Evolutionary conservation across 2,797 vertebrate species (phyloP), one percentile per base, ranked within the genome.

Genomic region (Acanthopagrus latus): DNA sequence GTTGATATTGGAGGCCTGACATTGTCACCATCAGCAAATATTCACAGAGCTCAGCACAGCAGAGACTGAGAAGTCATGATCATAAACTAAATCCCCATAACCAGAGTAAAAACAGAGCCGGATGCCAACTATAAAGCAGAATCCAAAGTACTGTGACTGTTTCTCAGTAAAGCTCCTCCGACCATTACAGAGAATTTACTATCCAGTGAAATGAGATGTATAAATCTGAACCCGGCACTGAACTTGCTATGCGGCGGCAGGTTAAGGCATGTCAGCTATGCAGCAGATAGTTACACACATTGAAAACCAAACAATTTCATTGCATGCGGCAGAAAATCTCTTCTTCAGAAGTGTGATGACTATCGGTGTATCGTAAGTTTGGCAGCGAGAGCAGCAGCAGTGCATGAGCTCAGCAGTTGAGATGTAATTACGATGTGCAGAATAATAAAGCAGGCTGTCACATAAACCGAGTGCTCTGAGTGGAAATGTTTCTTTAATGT

Each of bases 361-460:
- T 23, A 14, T 66, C 43, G 13, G n/a, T 71, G 52, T 23, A 52
- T 79, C 38, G 70, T 17, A n/a, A 20, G 23, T 52, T 38, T 67
- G 51, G 47, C 46, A 51, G 29, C 64, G 47, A 64, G 23, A 51
- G 38, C 51, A 43, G 27, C 23, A 43, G 27, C 23, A 48, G 27
- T 59, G 16, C 56, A 58, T 60, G 17, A 70, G 65, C 60, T 77
- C 60, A 57, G 57, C 74, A 56, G 27, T 54, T 29, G 11, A 47
- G 12, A 60, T 60, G 9, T 13, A 58, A 41, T 56, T 68, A 62
- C 64, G 33, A 72, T 54, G 55, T 65, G 18, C 38, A 18, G 58
- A 71, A 68, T 44, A 70, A 70, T 62, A 62, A 71, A 52, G 46
- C 48, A 51, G 60, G 43, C 48, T n/a, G 43, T 65, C 77, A 71